Percentiles rank a stretch among this genome's conserved stretches.
These are phyloP conservation scores for Prunella strophiata DNA, from an alignment of 2,797 vertebrate genomes.

Conservation along the genomic window DNA sequence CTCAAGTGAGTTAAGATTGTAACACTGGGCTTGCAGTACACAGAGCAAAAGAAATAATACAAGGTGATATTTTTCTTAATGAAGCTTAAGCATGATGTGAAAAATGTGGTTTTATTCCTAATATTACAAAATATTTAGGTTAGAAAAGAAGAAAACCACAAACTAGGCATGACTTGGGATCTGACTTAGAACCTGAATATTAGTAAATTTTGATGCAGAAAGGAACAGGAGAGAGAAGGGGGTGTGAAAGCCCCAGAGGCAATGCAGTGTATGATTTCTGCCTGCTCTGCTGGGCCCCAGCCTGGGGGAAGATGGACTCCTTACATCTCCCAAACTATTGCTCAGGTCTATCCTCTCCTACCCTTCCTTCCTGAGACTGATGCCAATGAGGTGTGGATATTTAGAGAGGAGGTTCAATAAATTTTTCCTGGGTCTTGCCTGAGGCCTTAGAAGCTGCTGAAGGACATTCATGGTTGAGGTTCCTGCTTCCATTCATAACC, in stretches of 20 bases:
- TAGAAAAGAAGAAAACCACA: background rate
- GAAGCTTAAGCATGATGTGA: background rate
- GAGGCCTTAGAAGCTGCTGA: background rate
- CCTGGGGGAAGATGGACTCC: accelerated
- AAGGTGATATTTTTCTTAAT: background rate
- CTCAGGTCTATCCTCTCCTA: background rate
- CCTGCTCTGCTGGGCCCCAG: background rate
- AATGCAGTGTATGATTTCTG: background rate
- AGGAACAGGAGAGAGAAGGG: background rate
- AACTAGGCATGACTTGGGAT: background rate
- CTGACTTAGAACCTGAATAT: background rate
- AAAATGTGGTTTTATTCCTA: background rate
- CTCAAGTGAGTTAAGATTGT: background rate
- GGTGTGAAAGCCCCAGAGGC: background rate
- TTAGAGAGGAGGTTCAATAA: background rate
- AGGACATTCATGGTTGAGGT: background rate
- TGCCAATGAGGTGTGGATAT: too few relatives aligned
- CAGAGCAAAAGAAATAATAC: background rate
- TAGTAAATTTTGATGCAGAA: background rate
- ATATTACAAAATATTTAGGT: background rate
- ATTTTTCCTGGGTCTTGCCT: background rate
- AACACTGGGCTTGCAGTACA: background rate
- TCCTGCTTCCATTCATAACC: background rate
- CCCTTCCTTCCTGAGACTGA: background rate
- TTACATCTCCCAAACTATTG: background rate